Conservation (phyloP, 2,797 vertebrate species). For the Todus mexicanus region DNA sequence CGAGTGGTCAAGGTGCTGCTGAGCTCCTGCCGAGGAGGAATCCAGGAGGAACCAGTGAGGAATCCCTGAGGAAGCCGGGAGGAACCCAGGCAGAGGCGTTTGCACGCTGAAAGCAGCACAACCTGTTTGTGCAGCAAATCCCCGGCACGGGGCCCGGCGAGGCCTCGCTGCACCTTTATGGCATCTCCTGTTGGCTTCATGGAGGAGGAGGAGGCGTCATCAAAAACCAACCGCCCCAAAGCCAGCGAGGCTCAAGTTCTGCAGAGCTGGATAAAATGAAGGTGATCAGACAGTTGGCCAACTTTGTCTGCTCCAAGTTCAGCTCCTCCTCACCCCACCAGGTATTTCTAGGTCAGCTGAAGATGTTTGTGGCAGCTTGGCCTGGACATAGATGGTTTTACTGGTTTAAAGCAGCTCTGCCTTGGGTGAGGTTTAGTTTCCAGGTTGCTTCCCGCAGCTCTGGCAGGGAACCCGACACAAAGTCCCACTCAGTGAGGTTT, state of each 20-base stretch:
- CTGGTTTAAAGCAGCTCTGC: background rate
- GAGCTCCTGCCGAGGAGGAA: background rate
- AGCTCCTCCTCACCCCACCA: background rate
- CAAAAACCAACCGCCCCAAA: background rate
- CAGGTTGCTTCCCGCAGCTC: background rate
- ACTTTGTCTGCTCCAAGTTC: background rate
- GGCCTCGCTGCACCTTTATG: background rate
- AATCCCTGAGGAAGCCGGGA: background rate
- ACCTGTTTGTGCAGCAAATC: background rate
- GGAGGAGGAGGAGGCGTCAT: background rate
- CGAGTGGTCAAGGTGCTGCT: background rate
- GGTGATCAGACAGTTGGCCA: accelerated
- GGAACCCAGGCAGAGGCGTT: background rate
- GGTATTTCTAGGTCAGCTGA: background rate
- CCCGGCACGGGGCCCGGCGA: background rate
- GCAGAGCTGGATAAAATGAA: background rate
- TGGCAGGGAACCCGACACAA: no score
- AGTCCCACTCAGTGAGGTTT: background rate
- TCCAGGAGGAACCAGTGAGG: background rate
- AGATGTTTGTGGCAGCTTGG: background rate
- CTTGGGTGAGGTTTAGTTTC: background rate
- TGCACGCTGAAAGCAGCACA: background rate
- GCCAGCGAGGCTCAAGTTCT: background rate
- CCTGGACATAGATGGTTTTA: accelerated
- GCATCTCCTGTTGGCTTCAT: background rate